These are phyloP conservation scores for Reticulitermes speratus DNA, from an alignment of 1,140 invertebrate species.

Conservation along the genomic window DNA sequence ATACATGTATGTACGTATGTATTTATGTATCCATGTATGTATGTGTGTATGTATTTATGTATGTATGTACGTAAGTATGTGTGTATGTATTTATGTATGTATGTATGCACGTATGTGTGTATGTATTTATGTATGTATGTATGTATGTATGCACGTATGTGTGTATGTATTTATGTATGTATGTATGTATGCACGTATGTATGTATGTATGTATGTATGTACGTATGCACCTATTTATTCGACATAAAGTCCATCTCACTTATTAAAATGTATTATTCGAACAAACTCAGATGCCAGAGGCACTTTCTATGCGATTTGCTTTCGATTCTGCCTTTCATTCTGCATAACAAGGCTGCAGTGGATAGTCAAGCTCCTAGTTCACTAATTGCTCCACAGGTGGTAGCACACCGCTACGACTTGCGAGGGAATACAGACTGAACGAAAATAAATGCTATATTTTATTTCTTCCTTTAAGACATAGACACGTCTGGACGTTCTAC, in stretches of 20 bases:
- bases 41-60: too few relatives aligned
- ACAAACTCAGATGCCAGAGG: background rate
- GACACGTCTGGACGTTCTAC: too few relatives aligned
- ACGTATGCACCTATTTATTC: background rate
- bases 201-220: background rate
- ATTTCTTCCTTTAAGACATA: too few relatives aligned
- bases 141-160: too few relatives aligned
- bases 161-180: too few relatives aligned
- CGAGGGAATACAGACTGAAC: background rate
- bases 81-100: too few relatives aligned
- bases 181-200: too few relatives aligned
- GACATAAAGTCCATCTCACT: background rate
- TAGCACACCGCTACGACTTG: background rate
- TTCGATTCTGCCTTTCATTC: background rate
- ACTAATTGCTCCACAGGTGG: background rate
- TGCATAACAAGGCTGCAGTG: background rate
- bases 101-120: too few relatives aligned
- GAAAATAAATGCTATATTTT: background rate
- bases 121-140: too few relatives aligned
- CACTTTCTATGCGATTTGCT: background rate
- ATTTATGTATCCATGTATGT: too few relatives aligned
- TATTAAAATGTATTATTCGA: background rate
- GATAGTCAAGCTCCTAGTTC: background rate
- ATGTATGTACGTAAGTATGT: background rate
- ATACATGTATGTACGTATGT: too few relatives aligned